phyloP scores from a whole-genome alignment of 2,113 vertebrate genomes.

The Forbesichthys agassizii region DNA sequence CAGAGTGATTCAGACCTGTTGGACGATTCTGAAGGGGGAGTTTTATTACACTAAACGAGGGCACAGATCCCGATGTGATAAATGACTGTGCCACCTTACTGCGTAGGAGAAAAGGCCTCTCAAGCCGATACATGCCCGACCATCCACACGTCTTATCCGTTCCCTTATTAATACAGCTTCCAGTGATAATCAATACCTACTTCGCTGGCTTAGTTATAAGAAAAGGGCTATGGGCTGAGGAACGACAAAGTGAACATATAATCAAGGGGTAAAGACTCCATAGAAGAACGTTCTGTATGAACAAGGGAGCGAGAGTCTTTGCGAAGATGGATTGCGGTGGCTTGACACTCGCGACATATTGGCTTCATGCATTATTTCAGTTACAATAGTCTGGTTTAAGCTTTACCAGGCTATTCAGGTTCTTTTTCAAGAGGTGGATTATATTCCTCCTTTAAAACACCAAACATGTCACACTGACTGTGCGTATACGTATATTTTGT shows the following conservation, averaged over 20 bases:
- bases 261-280: slow-evolving; percentile 48
- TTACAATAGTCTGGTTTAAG: slow-evolving; percentile 64
- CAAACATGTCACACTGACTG: slow-evolving; percentile 10
- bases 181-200: slow-evolving; percentile 74
- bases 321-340: slow-evolving; percentile 67
- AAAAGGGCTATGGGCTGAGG: slow-evolving; percentile 61
- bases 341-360: slow-evolving; percentile 73
- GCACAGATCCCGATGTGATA: slow-evolving; percentile 97
- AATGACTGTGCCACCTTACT: slow-evolving; percentile 94
- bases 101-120: slow-evolving; percentile 72
- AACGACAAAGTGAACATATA: slow-evolving; percentile 53
- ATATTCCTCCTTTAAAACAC: slow-evolving; percentile 54
- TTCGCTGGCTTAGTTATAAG: slow-evolving; percentile 67
- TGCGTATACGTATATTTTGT: background rate
- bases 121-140: slow-evolving; percentile 67
- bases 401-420: slow-evolving; percentile 52
- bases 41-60: slow-evolving; percentile 99
- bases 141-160: slow-evolving; percentile 67
- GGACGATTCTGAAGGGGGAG: slow-evolving; percentile 98
- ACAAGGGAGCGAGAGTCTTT: slow-evolving; percentile 54
- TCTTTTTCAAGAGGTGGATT: slow-evolving; percentile 31
- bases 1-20: slow-evolving; percentile 99
- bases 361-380: slow-evolving; percentile 73
- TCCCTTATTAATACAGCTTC: slow-evolving; percentile 73
- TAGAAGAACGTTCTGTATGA: slow-evolving; percentile 61